A percentile compares a stretch with the other conserved stretches of the same genome.
Evolutionary conservation across 2,113 vertebrate species (phyloP).

Genomic region (Cnemophilus loriae): DNA sequence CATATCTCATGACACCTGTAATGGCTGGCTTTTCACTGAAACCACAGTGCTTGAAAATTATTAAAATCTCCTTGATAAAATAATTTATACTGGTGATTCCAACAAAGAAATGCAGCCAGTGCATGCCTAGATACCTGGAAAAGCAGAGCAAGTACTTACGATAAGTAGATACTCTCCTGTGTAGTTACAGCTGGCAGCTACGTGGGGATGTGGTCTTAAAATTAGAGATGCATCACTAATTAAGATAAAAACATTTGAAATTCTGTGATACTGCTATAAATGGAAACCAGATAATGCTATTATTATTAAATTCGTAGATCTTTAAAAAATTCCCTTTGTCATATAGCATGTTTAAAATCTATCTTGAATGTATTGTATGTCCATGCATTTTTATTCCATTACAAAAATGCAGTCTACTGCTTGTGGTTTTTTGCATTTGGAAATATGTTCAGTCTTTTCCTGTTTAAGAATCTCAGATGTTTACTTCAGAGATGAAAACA

Average conservation of each 20-base stretch:
- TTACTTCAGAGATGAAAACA: not conserved
- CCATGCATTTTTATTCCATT: not conserved
- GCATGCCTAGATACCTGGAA: not conserved
- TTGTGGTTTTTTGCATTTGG: not conserved
- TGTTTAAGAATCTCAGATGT: not conserved
- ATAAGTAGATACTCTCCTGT: not conserved
- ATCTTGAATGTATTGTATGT: not conserved
- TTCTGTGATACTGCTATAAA: not conserved
- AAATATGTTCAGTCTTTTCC: not conserved
- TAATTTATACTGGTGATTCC: not conserved
- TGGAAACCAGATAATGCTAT: not conserved
- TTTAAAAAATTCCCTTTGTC: not conserved
- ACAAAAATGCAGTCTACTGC: not conserved
- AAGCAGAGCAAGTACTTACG: not conserved
- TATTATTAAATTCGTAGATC: not conserved
- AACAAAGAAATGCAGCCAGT: not conserved
- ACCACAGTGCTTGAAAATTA: not conserved
- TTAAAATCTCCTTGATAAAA: not conserved
- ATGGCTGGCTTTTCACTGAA: not conserved
- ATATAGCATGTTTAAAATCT: not conserved
- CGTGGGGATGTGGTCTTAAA: not conserved
- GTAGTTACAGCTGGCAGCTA: not conserved
- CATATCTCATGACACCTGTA: not conserved
- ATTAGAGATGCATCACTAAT: not conserved
- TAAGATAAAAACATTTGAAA: not conserved